Percentiles rank a stretch among this genome's conserved stretches.
phyloP scores from a whole-genome alignment of 2,888 invertebrate genomes.

The Prenolepis imparis region DNA sequence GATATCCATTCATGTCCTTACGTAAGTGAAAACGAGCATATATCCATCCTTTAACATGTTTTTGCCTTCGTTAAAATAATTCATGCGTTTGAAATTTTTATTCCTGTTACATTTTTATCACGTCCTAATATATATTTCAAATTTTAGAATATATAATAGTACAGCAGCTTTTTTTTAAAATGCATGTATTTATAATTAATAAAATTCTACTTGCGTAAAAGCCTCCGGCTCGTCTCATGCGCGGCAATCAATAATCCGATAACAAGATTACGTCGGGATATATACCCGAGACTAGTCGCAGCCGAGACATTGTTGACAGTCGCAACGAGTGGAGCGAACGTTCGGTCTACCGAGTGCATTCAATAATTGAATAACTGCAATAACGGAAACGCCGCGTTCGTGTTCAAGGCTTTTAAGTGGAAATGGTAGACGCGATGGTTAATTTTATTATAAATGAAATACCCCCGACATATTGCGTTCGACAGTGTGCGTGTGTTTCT shows the following conservation, averaged over 20 bases:
- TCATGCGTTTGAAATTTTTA: background rate
- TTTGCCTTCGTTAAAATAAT: conserved; percentile 4
- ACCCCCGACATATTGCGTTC: background rate
- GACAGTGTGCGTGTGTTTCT: background rate
- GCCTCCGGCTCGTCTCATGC: background rate
- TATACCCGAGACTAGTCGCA: conserved; percentile 17
- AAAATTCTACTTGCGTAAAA: conserved; percentile 41
- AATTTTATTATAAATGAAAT: conserved; percentile 15
- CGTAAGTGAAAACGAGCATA: background rate
- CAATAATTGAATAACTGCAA: conserved; percentile 42
- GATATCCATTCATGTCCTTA: background rate
- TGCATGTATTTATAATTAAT: conserved; percentile 55
- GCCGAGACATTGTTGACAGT: conserved; percentile 32
- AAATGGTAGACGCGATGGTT: background rate
- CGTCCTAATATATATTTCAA: background rate
- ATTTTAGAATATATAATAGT: background rate
- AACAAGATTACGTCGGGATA: conserved; percentile 29
- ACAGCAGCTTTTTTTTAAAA: background rate
- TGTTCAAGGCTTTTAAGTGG: conserved; percentile 7
- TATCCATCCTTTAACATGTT: background rate
- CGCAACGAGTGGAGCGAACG: background rate
- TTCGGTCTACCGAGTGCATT: conserved; percentile 33
- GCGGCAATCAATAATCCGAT: conserved; percentile 40
- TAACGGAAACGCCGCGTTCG: background rate
- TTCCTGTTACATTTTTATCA: background rate